Conservation (phyloP, 2,888 invertebrate species). For the Melanostoma mellinum region DNA sequence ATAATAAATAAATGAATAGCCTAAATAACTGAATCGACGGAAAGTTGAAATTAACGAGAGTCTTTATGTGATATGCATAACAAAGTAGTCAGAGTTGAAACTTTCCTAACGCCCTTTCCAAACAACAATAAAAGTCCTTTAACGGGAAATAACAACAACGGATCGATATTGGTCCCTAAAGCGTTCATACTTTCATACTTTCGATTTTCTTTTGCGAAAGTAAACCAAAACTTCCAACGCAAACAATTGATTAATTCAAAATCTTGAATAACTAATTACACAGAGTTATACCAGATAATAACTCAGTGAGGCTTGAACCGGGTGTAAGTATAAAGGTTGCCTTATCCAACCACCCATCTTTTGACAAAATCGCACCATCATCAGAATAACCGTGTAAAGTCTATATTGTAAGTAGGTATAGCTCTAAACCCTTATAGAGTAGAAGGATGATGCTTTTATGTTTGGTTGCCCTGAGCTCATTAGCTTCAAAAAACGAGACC, state of each 20-base stretch:
- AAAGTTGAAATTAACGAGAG: conserved; percentile 21
- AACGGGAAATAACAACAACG: conserved; percentile 8
- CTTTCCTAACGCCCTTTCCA: conserved; percentile 28
- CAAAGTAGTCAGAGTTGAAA: conserved; percentile 19
- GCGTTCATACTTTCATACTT: neutral
- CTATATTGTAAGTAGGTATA: neutral
- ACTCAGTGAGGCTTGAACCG: conserved; percentile 29
- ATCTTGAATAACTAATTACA: conserved; percentile 73
- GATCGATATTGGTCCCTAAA: conserved; percentile 35
- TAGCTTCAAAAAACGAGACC: conserved; percentile 62
- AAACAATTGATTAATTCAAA: conserved; percentile 68
- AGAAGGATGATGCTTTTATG: conserved; percentile 1
- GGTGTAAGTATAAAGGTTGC: conserved; percentile 6
- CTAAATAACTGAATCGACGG: conserved; percentile 26
- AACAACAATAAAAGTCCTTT: conserved; percentile 14
- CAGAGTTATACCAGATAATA: conserved; percentile 49
- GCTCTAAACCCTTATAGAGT: too few relatives aligned
- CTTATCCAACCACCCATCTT: neutral
- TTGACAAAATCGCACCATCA: conserved; percentile 34
- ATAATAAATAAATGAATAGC: neutral
- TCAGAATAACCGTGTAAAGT: conserved; percentile 33
- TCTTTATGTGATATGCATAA: conserved; percentile 25
- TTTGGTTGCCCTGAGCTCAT: conserved; percentile 59
- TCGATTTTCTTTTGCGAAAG: neutral
- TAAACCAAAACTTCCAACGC: conserved; percentile 27